phyloP scores from a whole-genome alignment of 2,797 vertebrate species.

The Galagoides demidoff region DNA sequence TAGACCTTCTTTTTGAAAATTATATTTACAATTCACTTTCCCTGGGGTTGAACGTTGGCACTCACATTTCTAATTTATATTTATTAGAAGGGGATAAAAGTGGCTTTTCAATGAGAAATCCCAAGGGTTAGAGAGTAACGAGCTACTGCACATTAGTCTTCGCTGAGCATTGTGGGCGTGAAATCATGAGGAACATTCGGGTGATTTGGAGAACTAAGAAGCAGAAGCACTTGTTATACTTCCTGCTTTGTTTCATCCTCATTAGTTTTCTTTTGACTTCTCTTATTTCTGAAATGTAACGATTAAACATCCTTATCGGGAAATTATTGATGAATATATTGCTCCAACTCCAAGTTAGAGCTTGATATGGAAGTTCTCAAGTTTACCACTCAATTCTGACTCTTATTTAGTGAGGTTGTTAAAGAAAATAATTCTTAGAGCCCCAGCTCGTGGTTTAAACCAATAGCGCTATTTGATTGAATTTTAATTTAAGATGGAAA shows the following conservation, averaged over 20 bases:
- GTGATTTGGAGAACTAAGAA: not conserved
- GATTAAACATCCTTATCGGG: not conserved
- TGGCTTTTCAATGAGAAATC: not conserved
- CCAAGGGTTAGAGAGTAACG: not conserved
- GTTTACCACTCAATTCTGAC: not conserved
- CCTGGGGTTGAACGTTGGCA: not conserved
- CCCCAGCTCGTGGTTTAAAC: not conserved
- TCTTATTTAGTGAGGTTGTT: not conserved
- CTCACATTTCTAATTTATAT: not conserved
- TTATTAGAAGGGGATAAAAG: not conserved
- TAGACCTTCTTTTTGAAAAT: not conserved
- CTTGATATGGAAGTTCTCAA: not conserved
- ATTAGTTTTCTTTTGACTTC: not conserved
- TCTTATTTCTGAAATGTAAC: not conserved
- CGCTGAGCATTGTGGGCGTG: not conserved
- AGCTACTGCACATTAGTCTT: not conserved
- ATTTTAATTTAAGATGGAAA: slow-evolving; percentile 53
- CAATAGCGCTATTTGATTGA: not conserved
- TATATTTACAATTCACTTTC: not conserved
- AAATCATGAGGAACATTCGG: not conserved
- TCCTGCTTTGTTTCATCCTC: not conserved
- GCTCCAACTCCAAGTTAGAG: not conserved
- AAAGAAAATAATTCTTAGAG: not conserved
- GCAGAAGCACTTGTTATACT: not conserved
- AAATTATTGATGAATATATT: slow-evolving; percentile 21